Conservation (phyloP, 2,113 vertebrate genomes). For the Fregata magnificens region DNA sequence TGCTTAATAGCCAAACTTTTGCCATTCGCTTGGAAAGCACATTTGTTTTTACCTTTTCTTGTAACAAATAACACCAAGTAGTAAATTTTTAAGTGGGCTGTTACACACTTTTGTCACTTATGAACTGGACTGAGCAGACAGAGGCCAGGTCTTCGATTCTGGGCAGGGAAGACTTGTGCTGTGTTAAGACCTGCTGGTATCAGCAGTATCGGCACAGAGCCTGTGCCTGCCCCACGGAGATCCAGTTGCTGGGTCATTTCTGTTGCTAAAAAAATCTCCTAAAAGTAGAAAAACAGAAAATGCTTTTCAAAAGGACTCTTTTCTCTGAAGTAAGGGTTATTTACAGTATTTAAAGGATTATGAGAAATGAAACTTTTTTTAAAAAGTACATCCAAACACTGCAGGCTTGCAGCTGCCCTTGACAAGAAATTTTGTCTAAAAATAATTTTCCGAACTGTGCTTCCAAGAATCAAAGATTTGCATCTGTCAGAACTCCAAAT, state of each 20-base stretch:
- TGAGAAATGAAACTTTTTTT: conserved; percentile 40
- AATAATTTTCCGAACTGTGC: conserved; percentile 38
- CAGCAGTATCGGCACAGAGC: not conserved
- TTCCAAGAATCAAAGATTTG: conserved; percentile 50
- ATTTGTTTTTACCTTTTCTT: not conserved
- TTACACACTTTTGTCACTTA: not conserved
- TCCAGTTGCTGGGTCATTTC: not conserved
- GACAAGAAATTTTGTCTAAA: conserved; percentile 38
- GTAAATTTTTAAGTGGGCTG: not conserved
- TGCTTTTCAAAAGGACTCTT: not conserved
- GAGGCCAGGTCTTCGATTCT: not conserved
- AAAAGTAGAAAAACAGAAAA: not conserved
- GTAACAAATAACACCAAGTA: not conserved
- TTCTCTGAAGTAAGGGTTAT: conserved; percentile 7
- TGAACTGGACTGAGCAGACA: not conserved
- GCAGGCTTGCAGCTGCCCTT: conserved; percentile 33
- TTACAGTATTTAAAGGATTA: conserved; percentile 23
- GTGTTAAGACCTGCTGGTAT: not conserved
- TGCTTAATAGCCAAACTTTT: not conserved
- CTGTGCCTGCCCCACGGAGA: not conserved
- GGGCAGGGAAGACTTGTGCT: not conserved
- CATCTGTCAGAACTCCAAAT: conserved; percentile 42
- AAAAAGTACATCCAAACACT: not conserved
- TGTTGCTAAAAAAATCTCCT: conserved; percentile 7
- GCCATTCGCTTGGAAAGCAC: not conserved